Percentiles rank a stretch among this genome's conserved stretches.
Evolutionary conservation across 2,888 invertebrate species (phyloP).

Genomic region (Odontocolon sp.): DNA sequence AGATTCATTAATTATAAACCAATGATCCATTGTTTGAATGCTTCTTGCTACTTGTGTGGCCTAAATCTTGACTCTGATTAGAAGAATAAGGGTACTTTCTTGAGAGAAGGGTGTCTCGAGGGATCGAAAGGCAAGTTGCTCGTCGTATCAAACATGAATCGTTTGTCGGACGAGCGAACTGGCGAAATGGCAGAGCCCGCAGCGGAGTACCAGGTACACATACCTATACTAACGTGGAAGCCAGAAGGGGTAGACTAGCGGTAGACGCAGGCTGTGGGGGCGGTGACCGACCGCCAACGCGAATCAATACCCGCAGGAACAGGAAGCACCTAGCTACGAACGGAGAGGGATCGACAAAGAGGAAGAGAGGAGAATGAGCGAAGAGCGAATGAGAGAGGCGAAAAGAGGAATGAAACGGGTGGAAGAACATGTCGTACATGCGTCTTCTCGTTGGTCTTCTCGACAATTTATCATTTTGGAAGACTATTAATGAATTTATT

Average conservation of each 20-base stretch:
- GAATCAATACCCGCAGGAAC: conserved; percentile 81
- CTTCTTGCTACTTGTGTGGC: no score
- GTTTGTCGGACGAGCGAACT: not conserved
- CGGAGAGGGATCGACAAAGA: conserved; percentile 61
- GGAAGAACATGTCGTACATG: not conserved
- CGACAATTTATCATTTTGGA: conserved; percentile 14
- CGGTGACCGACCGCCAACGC: conserved; percentile 81
- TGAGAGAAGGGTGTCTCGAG: not conserved
- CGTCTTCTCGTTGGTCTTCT: conserved; percentile 22
- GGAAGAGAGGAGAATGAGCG: conserved; percentile 54
- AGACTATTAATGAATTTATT: conserved; percentile 27
- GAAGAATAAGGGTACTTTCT: not conserved
- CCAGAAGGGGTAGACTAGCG: conserved; percentile 76
- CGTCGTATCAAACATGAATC: conserved; percentile 12
- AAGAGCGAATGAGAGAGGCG: conserved; percentile 56
- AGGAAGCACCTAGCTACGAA: conserved; percentile 76
- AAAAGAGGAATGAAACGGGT: conserved; percentile 46
- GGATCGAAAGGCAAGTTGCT: not conserved
- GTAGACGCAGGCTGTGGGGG: conserved; percentile 80
- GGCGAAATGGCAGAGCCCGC: conserved; percentile 4
- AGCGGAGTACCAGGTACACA: conserved; percentile 14
- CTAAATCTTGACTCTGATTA: conserved; percentile 6
- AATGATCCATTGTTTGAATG: no score
- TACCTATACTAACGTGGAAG: conserved; percentile 33
- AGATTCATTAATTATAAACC: no score